phyloP scores from a whole-genome alignment of 2,888 invertebrate genomes.

The Ferdinandea cuprea region DNA sequence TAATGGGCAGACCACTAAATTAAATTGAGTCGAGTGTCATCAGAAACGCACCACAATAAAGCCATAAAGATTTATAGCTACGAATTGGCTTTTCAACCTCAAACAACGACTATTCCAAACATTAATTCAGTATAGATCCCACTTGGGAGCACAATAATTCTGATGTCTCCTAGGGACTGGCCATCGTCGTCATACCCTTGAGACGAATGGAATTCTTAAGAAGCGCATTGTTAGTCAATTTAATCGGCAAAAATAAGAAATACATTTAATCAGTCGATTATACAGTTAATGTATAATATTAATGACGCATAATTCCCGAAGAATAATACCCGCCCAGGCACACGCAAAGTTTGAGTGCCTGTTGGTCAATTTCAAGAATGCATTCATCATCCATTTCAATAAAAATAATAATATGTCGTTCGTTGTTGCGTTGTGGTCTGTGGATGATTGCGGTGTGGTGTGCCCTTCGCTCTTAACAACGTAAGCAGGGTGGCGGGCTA shows the following conservation, averaged over 20 bases:
- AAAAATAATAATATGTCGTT: slow-evolving; percentile 45
- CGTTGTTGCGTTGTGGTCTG: slow-evolving; percentile 7
- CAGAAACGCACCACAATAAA: slow-evolving; percentile 7
- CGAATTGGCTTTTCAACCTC: neutral
- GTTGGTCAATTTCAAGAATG: slow-evolving; percentile 69
- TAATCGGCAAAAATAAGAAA: slow-evolving; percentile 41
- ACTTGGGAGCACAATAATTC: slow-evolving; percentile 14
- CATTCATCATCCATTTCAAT: slow-evolving; percentile 71
- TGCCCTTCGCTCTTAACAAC: slow-evolving; percentile 28
- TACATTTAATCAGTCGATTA: slow-evolving; percentile 71
- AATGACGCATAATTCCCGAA: slow-evolving; percentile 28
- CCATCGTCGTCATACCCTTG: slow-evolving; percentile 69
- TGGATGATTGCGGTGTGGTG: neutral
- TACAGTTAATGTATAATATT: slow-evolving; percentile 65
- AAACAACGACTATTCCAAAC: slow-evolving; percentile 6
- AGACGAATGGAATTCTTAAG: slow-evolving; percentile 67
- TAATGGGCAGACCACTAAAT: neutral
- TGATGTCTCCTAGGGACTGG: slow-evolving; percentile 30
- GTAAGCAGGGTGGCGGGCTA: slow-evolving; percentile 50
- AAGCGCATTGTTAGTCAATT: slow-evolving; percentile 69
- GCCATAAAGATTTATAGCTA: slow-evolving; percentile 3
- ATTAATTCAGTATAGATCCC: slow-evolving; percentile 12
- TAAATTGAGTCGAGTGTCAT: slow-evolving; percentile 4
- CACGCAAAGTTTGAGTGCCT: slow-evolving; percentile 59
- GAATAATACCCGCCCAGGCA: neutral